phyloP scores from a whole-genome alignment of 2,113 vertebrate species.

The Baryphthengus martii region DNA sequence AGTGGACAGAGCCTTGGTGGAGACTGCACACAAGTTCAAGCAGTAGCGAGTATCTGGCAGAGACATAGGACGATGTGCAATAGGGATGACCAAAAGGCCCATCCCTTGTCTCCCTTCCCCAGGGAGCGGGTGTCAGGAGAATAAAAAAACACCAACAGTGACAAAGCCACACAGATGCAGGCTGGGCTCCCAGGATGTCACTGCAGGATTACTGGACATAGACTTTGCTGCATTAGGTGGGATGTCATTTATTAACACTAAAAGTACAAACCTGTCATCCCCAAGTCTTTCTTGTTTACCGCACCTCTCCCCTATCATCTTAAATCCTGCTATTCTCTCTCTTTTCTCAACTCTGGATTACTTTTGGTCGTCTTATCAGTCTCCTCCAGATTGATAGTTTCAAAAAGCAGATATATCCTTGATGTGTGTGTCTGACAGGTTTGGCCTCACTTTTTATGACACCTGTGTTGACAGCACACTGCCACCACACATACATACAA shows the following conservation, averaged over 20 bases:
- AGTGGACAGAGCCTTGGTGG: background rate
- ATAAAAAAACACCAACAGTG: background rate
- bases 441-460: conserved; percentile 6
- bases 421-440: background rate
- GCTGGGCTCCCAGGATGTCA: background rate
- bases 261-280: conserved; percentile 6
- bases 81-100: background rate
- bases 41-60: background rate
- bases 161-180: background rate
- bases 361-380: conserved; percentile 49
- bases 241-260: background rate
- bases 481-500: background rate
- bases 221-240: background rate
- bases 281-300: background rate
- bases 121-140: background rate
- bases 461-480: background rate
- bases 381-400: conserved; percentile 52
- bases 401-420: conserved; percentile 33
- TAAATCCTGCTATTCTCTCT: conserved; percentile 32
- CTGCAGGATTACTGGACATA: background rate
- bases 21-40: background rate
- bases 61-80: rapidly evolving
- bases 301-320: conserved; percentile 25
- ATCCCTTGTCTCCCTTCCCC: background rate
- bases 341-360: conserved; percentile 45